Evolutionary conservation across 2,113 vertebrate genomes (phyloP), one percentile per base, ranked within the genome.

Genomic region (Pachyramphus minor): DNA sequence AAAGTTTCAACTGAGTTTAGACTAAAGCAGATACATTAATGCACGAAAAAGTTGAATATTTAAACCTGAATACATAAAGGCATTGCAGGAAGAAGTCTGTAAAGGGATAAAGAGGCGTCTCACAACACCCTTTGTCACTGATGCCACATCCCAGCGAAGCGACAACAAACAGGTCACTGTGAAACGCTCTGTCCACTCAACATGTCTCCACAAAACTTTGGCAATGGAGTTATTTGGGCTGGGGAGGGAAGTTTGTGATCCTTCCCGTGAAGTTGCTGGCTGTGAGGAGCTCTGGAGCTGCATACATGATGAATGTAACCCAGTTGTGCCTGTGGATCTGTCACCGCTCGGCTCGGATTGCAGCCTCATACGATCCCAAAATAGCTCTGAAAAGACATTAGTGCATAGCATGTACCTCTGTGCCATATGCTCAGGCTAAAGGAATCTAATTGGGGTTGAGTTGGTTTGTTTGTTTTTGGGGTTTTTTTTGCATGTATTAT

Each of bases 271-370:
- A 95, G 92, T 79, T 90, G 42, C 87, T 92, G 85, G 93, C 87
- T 89, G 88, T 55, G 39, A 30, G 85, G 89, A 87, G 77, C 41
- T 87, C 44, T 5, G 71, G 10, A 84, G 91, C 63, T 45, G 15
- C 94, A 63, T 96, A 45, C 87, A 83, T 95, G 95, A 94, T 93
- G 90, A 90, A 84, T 94, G 91, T 94, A 96, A 94, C 91, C 96
- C 96, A 97, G 96, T 97, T 97, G 96, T 95, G 96, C 93, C 82
- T 78, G 94, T 62, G 91, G 37, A 91, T 97, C 96, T 97, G 97
- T 97, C 96, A 97, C 62, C 95, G 87, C 92, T 79, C 92, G 66
- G 58, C 97, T 97, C 96, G 28, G 91, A 93, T 95, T 97, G 92
- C 97, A 97, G 95, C 83, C 96, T 96, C 96, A 76, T 87, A 80